phyloP scores from a whole-genome alignment of 1,140 invertebrate genomes.

The Scaptomyza graminum region DNA sequence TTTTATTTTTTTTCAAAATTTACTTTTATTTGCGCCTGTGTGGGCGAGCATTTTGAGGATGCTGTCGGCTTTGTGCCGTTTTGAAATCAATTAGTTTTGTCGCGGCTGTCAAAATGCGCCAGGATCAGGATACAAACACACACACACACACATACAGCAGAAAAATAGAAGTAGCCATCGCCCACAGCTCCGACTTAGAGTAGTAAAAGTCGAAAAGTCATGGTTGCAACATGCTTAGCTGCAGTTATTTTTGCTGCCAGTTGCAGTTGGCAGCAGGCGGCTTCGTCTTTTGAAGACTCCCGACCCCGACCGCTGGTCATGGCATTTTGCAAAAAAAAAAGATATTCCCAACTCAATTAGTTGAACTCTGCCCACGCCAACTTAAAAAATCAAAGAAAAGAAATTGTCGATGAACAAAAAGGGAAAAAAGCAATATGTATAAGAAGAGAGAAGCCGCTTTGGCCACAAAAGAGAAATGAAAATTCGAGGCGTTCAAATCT shows the following conservation, averaged over 20 bases:
- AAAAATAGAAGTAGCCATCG: constrained; percentile 17
- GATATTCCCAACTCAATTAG: constrained; percentile 82
- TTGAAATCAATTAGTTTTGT: constrained; percentile 83
- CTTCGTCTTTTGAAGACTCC: constrained; percentile 43
- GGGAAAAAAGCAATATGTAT: constrained; percentile 1
- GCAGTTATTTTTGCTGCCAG: constrained; percentile 5
- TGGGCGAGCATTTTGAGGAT: constrained; percentile 55
- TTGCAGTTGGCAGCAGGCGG: constrained; percentile 24
- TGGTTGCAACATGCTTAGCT: constrained; percentile 31
- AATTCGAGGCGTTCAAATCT: constrained; percentile 77
- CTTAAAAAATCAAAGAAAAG: constrained; percentile 18
- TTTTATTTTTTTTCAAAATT: background rate
- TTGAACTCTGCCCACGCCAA: constrained; percentile 53
- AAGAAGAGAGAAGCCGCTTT: constrained; percentile 53
- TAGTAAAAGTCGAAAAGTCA: constrained; percentile 68
- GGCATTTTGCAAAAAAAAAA: constrained; percentile 71
- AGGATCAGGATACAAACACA: constrained; percentile 38
- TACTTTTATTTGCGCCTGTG: constrained; percentile 40
- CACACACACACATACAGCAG: background rate
- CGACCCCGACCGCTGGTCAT: constrained; percentile 52
- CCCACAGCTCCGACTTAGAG: background rate
- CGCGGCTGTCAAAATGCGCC: constrained; percentile 75
- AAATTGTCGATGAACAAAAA: constrained; percentile 13
- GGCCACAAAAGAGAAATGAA: constrained; percentile 61
- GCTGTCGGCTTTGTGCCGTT: constrained; percentile 56